Base-by-base conservation (phyloP, 2,113 vertebrate genomes). In the Aptenodytes patagonicus region DNA sequence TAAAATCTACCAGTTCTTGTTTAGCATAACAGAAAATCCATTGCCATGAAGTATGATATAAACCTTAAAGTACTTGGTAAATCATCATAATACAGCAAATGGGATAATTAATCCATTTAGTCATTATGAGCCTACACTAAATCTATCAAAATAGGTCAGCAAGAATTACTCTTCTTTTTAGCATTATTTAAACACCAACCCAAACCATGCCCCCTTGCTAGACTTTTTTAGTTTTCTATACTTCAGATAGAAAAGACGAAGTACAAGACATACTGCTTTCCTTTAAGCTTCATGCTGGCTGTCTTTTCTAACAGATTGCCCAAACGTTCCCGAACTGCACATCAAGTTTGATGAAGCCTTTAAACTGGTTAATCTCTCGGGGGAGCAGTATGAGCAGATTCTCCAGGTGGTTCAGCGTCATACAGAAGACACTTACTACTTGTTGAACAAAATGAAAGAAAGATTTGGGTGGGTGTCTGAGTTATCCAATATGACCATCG, bases 381-480 rank as follows among this genome's bases (percentile, higher is more conserved):
- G 89, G 78, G 98, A 99, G 91, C 99, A 99, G 90, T 99, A 99
- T 0, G 80, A 98, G 13, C 99, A 99, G 97, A 97, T 99, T 79
- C 94, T 99, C 90, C 98, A 98, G 51, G 98, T 99, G 54, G 98
- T 98, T 68, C 98, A 97, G 82, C 98, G 75, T 52, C 99, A 99
- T 88, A 97, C 99, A 2, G 98, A 99, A n/a, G 98, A 99, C 64
- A 99, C 98, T 1, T 84, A 97, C 17, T 96, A 91, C 95, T 97
- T 99, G 97, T 92, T 99, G 87, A 97, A 97, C 93, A 98, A 97
- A 97, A 99, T 99, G 99, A 98, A 98, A 7, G 89, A 98, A 17
- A 97, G 98, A 28, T 99, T 99, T 89, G 98, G 98, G 83, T 99
- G 99, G 99, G 99, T 99, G 96, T 97, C 98, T 18, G 98, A 98